These are phyloP conservation scores for Timema podura DNA, from an alignment of 2,888 invertebrate species.

Conservation along the genomic window DNA sequence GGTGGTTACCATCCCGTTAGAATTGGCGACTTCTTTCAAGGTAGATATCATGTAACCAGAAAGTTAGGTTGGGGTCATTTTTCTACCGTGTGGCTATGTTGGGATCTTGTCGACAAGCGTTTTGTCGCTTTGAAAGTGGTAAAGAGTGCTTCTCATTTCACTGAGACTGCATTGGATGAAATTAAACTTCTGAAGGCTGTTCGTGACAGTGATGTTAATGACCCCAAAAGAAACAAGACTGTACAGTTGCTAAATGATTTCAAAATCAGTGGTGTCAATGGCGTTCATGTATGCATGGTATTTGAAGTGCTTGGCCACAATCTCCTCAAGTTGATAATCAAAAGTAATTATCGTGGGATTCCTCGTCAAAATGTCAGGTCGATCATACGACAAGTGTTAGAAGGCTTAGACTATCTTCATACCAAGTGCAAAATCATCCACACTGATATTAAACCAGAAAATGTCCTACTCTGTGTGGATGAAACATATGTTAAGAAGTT, in stretches of 20 bases:
- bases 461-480: conserved; percentile 89
- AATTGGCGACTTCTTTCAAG: conserved; percentile 91
- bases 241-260: conserved; percentile 98
- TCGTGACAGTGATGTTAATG: conserved; percentile 85
- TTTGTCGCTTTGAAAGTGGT: conserved; percentile 99
- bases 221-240: conserved; percentile 92
- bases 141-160: conserved; percentile 97
- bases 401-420: conserved; percentile 95
- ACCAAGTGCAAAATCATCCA: conserved; percentile 95
- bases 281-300: conserved; percentile 98
- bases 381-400: conserved; percentile 92
- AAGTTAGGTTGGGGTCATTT: conserved; percentile 99
- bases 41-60: conserved; percentile 93
- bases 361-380: conserved; percentile 92
- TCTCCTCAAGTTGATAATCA: conserved; percentile 90
- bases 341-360: conserved; percentile 97
- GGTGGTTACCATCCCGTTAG: conserved; percentile 99
- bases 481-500: conserved; percentile 83
- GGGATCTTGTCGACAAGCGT: conserved; percentile 91
- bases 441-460: conserved; percentile 92
- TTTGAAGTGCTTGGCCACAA: conserved; percentile 99
- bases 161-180: conserved; percentile 98
- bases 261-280: conserved; percentile 96
- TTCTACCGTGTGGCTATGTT: conserved; percentile 99
- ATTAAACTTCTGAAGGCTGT: conserved; percentile 96